Evolutionary conservation across 23 tunicate species (phyloP).

Genomic region (Halocynthia aurantium): DNA sequence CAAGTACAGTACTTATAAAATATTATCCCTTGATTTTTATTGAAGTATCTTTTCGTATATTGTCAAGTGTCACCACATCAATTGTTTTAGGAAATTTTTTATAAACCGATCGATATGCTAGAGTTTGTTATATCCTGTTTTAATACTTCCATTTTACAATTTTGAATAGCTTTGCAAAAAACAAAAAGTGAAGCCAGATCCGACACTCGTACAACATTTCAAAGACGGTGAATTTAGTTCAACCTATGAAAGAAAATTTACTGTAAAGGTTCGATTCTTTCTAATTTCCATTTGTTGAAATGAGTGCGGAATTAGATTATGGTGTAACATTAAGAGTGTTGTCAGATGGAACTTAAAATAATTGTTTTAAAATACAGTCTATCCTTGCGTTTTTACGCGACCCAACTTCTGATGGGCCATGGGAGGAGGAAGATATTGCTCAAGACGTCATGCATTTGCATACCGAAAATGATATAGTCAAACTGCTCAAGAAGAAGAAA

Average conservation of each 20-base stretch:
- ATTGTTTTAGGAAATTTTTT: too few species aligned
- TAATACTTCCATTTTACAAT: background rate
- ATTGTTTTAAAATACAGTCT: constrained; percentile 33
- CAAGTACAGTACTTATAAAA: too few species aligned
- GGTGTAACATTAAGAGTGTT: background rate
- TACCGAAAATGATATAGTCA: constrained; percentile 80
- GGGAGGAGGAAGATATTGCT: constrained; percentile 92
- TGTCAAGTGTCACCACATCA: too few species aligned
- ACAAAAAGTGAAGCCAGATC: constrained; percentile 62
- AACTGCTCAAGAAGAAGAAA: constrained; percentile 73
- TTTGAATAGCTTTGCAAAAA: constrained; percentile 70
- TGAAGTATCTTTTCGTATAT: too few species aligned
- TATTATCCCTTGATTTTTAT: too few species aligned
- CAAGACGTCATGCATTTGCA: constrained; percentile 83
- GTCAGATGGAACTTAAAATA: too few species aligned
- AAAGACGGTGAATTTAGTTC: constrained; percentile 95
- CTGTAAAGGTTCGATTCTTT: constrained; percentile 47
- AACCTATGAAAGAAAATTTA: constrained; percentile 66
- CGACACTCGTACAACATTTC: constrained; percentile 53
- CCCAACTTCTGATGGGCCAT: constrained; percentile 89
- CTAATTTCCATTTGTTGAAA: background rate
- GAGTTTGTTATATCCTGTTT: too few species aligned
- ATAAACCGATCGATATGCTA: too few species aligned
- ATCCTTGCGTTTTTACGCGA: constrained; percentile 55
- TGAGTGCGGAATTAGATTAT: background rate